These are phyloP conservation scores for Pseudocheirus occidentalis DNA, from an alignment of 2,797 vertebrate species.

Conservation along the genomic window DNA sequence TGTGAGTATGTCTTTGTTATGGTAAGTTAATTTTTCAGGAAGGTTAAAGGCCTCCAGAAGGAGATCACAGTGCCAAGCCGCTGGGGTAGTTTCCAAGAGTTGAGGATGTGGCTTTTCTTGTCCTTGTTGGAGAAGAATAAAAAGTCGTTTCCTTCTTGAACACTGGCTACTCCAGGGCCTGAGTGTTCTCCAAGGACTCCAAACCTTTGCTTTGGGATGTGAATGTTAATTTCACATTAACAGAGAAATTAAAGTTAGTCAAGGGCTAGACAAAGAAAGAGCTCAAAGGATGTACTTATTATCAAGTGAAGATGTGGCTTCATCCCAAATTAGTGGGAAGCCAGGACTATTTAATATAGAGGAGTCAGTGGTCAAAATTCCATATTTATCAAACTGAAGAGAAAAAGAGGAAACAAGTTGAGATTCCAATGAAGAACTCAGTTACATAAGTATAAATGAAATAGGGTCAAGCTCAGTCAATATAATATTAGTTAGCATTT, in stretches of 20 bases:
- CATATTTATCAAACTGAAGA: background rate
- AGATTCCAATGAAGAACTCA: background rate
- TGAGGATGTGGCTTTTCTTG: too few species aligned
- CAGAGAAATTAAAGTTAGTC: background rate
- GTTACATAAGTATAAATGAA: background rate
- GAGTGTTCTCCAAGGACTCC: too few species aligned
- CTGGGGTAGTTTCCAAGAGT: background rate
- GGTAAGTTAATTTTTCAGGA: constrained; percentile 12
- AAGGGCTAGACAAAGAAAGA: background rate
- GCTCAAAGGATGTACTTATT: background rate
- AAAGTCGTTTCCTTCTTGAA: too few species aligned
- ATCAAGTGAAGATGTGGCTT: background rate
- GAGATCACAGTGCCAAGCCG: background rate
- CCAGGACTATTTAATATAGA: background rate
- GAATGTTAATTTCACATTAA: background rate
- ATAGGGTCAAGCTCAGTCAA: background rate
- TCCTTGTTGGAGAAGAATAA: too few species aligned
- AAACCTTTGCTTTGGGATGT: too few species aligned
- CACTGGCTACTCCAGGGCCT: too few species aligned
- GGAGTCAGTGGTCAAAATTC: background rate
- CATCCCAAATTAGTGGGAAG: background rate
- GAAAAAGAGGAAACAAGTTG: background rate
- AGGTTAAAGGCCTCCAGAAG: constrained; percentile 19
- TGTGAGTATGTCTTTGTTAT: constrained; percentile 31
- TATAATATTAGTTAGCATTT: background rate